Evolutionary conservation across 1,140 invertebrate species (phyloP), one percentile per base, ranked within the genome.

Genomic region (Uloborus diversus): DNA sequence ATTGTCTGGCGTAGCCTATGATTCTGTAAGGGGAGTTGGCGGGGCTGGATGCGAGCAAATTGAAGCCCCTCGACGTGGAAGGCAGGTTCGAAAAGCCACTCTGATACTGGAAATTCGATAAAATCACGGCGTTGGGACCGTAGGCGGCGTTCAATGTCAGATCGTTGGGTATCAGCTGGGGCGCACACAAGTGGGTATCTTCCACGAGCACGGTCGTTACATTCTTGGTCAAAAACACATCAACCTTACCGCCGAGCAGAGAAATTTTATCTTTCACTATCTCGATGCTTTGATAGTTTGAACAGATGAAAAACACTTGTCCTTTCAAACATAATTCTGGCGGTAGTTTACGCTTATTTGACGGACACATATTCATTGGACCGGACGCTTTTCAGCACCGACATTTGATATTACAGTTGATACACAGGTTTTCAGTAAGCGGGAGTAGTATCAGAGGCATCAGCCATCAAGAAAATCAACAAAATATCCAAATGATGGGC

Each of bases 341-440:
- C 65, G 56, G 53, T 9, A 62, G 4, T 69, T 79, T 79, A 61
- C 30, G 53, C 23, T 65, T 64, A 76, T 51, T 62, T 20, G 76
- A 35, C 33, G 65, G 65, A 62, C 66, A 69, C 65, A 69, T 69
- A 79, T 79, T 79, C 56, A 69, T 79, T 69, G 76, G 73, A 78
- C 73, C 73, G 61, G 61, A 78, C 62, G 73, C 73, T 78, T 79
- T 79, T 61, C 51, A 49, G 37, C 57, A 79, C 42, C 66, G 53
- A 59, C 64, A 69, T 79, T 79, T 61, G 64, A 69, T 62, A 69
- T 62, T 56, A 79, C 28, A 69, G 33, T 79, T 61, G 17, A 42
- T 30, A 49, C 59, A 69, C 65, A 69, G 61, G n/a, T 25, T 57
- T 42, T 37, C 23, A 51, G 33, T 20, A 66, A 13, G 59, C 9